Evolutionary conservation across 2,797 vertebrate genomes (phyloP).

Genomic region (Toxotes lorentzi): DNA sequence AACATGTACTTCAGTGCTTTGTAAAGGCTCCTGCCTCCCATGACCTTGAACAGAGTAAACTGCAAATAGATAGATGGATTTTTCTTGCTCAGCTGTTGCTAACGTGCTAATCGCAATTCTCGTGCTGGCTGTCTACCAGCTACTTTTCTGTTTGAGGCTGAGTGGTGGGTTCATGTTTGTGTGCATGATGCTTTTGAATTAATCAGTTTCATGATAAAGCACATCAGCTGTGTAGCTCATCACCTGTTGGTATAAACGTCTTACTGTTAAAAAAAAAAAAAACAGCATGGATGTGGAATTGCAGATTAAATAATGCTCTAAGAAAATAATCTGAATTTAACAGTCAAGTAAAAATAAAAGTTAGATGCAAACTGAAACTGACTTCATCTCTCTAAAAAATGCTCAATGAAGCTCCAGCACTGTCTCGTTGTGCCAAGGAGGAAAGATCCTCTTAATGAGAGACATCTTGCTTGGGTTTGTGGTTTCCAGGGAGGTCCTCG

Average conservation of each 20-base stretch:
- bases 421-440: slow-evolving; percentile 23
- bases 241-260: not conserved
- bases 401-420: slow-evolving; percentile 9
- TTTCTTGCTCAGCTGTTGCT: not conserved
- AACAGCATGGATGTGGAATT: not conserved
- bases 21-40: not conserved
- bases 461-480: slow-evolving; percentile 63
- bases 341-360: not conserved
- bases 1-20: not conserved
- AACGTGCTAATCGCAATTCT: not conserved
- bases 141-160: not conserved
- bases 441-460: slow-evolving; percentile 56
- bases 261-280: not conserved
- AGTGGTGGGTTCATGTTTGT: not conserved
- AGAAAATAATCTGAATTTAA: slow-evolving; percentile 10
- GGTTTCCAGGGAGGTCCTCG: slow-evolving; percentile 58
- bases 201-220: not conserved
- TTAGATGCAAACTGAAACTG: not conserved
- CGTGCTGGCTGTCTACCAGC: not conserved
- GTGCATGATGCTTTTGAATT: not conserved
- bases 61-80: not conserved
- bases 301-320: not conserved
- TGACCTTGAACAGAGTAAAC: slow-evolving; percentile 10
- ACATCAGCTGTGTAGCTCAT: not conserved
- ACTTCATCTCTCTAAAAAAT: slow-evolving; percentile 22